Evolutionary conservation across 1,140 invertebrate species (phyloP), one percentile per base, ranked within the genome.

Genomic region (Sinella curviseta): DNA sequence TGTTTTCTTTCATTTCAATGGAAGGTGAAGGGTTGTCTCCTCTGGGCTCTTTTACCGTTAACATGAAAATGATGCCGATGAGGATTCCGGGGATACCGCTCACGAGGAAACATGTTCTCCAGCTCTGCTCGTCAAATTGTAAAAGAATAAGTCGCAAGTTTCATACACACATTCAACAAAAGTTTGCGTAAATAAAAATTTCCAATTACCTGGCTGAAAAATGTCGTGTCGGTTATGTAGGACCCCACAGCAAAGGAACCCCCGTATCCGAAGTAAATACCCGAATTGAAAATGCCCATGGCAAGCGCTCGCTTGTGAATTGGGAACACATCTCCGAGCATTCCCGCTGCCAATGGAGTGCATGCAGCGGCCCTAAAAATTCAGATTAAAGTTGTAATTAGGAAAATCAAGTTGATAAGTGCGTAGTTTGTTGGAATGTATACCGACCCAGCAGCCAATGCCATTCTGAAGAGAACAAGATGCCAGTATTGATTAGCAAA

Each of bases 251-350:
- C 95, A 85, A 96, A 97, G 14, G 95, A 94, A 70, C 97, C 92
- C 54, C 95, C 95, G 82, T 97, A 97, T 17, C 96, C 96, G 28
- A 95, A 94, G 85, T 98, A 98, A 81, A 98, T 97, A 39, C 96
- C 96, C 95, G 95, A 97, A 87, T 97, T 97, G 88, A 97, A 97
- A 76, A 97, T 92, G 0, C 95, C 95, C 89, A 97, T 92, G 0
- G 96, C 95, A 17, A 96, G 87, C 12, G 93, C 96, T 80, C 95
- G 90, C 82, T 94, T 92, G 76, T 93, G 89, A 86, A 84, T 80
- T 0, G 91, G 90, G 84, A 95, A 95, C 83, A 95, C 91, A 85
- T 97, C 95, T 0, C 94, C 93, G 20, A 97, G 89, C 65, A 97
- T 92, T 3, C 92, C 92, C 75, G 94, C 95, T 1, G 94, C 94